phyloP scores from a whole-genome alignment of 2,797 vertebrate genomes.

The Pagetopsis macropterus region DNA sequence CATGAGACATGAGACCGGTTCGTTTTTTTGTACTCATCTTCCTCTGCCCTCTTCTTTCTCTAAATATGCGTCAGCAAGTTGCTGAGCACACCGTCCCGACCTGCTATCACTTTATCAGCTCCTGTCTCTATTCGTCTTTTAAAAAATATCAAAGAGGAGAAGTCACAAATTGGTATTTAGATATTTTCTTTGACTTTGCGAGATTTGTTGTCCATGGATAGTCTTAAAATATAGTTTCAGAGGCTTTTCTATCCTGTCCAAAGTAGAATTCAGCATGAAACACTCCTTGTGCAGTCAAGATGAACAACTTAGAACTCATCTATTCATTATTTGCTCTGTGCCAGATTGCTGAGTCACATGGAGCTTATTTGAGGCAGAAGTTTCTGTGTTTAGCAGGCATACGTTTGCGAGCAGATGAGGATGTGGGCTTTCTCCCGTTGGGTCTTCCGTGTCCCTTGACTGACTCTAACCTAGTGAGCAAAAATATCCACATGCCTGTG shows the following conservation, averaged over 20 bases:
- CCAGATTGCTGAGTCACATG: conserved; percentile 41
- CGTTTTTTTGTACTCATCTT: conserved; percentile 53
- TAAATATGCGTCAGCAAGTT: conserved; percentile 70
- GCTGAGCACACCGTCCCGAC: conserved; percentile 44
- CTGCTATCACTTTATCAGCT: conserved; percentile 43
- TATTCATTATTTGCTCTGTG: conserved; percentile 28
- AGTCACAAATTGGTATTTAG: not conserved
- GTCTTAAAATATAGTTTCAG: not conserved
- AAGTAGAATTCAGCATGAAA: conserved; percentile 10
- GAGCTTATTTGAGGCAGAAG: conserved; percentile 35
- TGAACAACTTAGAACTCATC: conserved; percentile 27
- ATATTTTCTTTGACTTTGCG: conserved; percentile 17
- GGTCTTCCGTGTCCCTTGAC: conserved; percentile 59
- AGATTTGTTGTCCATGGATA: not conserved
- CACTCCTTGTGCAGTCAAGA: conserved; percentile 23
- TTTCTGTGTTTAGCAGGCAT: conserved; percentile 32
- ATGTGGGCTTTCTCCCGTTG: conserved; percentile 48
- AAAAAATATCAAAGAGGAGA: conserved; percentile 25
- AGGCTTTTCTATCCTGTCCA: not conserved
- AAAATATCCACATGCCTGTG: conserved; percentile 73
- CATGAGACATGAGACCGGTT: conserved; percentile 28
- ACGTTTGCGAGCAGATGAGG: conserved; percentile 36
- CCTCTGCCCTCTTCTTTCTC: conserved; percentile 58
- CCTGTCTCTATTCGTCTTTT: conserved; percentile 7
- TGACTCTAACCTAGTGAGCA: conserved; percentile 70